Evolutionary conservation across 2,888 invertebrate species (phyloP).

Genomic region (Drosophila mettleri): DNA sequence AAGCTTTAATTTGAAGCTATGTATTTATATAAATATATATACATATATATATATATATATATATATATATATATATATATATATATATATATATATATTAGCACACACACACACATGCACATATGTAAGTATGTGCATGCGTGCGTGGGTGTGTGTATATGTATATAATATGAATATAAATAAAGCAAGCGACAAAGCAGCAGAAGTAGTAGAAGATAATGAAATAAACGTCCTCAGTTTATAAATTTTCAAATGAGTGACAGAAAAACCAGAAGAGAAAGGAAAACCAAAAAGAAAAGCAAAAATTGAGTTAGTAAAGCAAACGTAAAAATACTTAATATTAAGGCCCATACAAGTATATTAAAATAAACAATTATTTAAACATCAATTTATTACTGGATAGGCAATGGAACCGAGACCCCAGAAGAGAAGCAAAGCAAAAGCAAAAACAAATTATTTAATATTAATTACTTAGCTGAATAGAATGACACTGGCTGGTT

Average conservation of each 20-base stretch:
- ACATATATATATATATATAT: conserved; percentile 28
- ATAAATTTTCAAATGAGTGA: conserved; percentile 83
- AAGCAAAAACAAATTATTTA: conserved; percentile 44
- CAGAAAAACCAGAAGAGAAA: conserved; percentile 28
- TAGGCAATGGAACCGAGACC: conserved; percentile 18
- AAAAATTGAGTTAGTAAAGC: conserved; percentile 14
- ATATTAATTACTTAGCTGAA: conserved; percentile 45
- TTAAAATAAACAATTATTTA: conserved; percentile 58
- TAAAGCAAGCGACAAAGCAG: conserved; percentile 34
- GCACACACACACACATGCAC: conserved; percentile 6
- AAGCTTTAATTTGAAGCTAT: conserved; percentile 84
- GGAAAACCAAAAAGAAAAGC: conserved; percentile 10
- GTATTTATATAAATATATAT: conserved; percentile 70
- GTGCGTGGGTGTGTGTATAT: not conserved
- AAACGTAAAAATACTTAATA: conserved; percentile 54
- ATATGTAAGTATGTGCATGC: not conserved
- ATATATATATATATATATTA: conserved; percentile 26
- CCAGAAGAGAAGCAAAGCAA: not conserved
- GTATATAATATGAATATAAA: conserved; percentile 30
- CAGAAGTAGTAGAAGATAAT: conserved; percentile 3
- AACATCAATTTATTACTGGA: conserved; percentile 55
- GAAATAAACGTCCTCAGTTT: conserved; percentile 79
- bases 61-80: too few species aligned
- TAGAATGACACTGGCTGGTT: conserved; percentile 26
- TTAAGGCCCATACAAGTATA: conserved; percentile 68